Conservation (phyloP, 2,888 invertebrate genomes). For the Tetrapedia diversipes region DNA sequence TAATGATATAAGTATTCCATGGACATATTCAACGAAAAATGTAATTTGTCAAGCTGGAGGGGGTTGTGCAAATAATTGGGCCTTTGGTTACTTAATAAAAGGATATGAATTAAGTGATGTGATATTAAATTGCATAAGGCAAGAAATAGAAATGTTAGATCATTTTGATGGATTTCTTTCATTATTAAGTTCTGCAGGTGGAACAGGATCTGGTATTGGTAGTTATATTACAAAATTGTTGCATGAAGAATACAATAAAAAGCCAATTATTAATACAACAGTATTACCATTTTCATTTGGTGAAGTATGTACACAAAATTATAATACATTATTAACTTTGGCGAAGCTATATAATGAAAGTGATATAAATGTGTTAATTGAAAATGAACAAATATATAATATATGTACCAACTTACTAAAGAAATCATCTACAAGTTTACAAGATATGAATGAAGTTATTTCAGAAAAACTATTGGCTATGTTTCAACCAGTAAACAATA, state of each 20-base stretch:
- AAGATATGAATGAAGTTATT: constrained; percentile 83
- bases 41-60: constrained; percentile 80
- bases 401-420: constrained; percentile 79
- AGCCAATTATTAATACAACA: constrained; percentile 81
- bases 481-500: constrained; percentile 81
- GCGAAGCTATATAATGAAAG: constrained; percentile 82
- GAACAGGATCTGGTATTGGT: constrained; percentile 85
- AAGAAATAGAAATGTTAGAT: constrained; percentile 83
- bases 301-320: constrained; percentile 84
- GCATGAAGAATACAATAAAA: constrained; percentile 83
- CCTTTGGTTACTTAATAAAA: constrained; percentile 83
- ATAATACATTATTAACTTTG: constrained; percentile 84
- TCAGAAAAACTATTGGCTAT: constrained; percentile 83
- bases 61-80: constrained; percentile 85
- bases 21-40: constrained; percentile 81
- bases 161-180: constrained; percentile 82
- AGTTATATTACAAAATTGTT: constrained; percentile 82
- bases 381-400: constrained; percentile 83
- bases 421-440: constrained; percentile 77
- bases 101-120: constrained; percentile 79
- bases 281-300: constrained; percentile 84
- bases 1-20: constrained; percentile 67
- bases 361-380: constrained; percentile 82
- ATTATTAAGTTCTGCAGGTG: constrained; percentile 84
- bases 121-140: constrained; percentile 80